Percentiles rank a stretch among this genome's conserved stretches.
Evolutionary conservation across 2,797 vertebrate species (phyloP).

Genomic region (Leucoraja ocellata): DNA sequence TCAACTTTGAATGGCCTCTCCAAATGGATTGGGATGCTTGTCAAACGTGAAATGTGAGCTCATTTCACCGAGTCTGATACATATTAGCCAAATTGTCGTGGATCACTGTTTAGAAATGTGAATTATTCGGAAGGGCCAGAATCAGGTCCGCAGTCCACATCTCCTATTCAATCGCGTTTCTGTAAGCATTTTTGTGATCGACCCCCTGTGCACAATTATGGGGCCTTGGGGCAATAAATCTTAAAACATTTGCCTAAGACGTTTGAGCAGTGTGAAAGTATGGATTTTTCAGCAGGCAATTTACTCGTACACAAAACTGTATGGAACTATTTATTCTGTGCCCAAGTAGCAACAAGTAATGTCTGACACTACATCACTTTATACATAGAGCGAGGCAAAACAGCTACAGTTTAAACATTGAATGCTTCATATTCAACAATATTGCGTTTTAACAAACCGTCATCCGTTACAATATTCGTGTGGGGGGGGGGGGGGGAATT

Average conservation of each 20-base stretch:
- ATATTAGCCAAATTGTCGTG: background rate
- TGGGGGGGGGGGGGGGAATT: too few species aligned
- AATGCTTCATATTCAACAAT: background rate
- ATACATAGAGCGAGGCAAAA: background rate
- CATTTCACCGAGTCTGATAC: background rate
- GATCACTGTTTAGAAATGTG: background rate
- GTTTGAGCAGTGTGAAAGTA: background rate
- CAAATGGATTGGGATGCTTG: too few species aligned
- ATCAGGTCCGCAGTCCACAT: background rate
- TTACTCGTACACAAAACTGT: background rate
- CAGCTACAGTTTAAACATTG: conserved; percentile 1
- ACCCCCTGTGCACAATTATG: background rate
- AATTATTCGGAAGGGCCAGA: background rate
- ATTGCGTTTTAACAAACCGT: background rate
- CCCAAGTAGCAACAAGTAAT: background rate
- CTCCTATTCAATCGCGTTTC: background rate
- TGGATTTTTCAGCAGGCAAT: background rate
- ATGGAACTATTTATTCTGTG: conserved; percentile 6
- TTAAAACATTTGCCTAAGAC: background rate
- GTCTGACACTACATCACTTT: background rate
- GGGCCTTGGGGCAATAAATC: background rate
- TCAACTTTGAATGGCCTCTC: too few species aligned
- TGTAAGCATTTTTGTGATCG: background rate
- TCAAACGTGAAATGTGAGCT: background rate
- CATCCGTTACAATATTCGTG: too few species aligned